A percentile compares a stretch with the other conserved stretches of the same genome.
Evolutionary conservation across 1,140 invertebrate species (phyloP).

Genomic region (Rhyacophila brunnea): DNA sequence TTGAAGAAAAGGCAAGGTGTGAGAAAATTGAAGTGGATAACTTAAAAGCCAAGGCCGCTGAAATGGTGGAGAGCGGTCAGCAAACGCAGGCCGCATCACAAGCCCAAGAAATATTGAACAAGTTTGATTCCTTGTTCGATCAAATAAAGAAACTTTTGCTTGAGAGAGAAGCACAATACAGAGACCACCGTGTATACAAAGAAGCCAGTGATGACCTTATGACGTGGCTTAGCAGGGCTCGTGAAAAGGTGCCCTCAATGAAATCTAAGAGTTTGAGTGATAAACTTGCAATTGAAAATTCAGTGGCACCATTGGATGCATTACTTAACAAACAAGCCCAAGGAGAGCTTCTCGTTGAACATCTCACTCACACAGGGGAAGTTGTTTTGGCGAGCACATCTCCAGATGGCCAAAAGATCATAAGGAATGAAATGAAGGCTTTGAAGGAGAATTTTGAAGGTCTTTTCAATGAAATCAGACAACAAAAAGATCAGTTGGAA

Average conservation of each 20-base stretch:
- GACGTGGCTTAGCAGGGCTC: slow-evolving; percentile 78
- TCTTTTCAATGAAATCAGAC: slow-evolving; percentile 81
- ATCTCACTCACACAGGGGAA: slow-evolving; percentile 80
- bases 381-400: slow-evolving; percentile 83
- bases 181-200: slow-evolving; percentile 84
- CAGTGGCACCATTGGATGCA: slow-evolving; percentile 80
- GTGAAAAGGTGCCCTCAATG: slow-evolving; percentile 85
- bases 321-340: slow-evolving; percentile 87
- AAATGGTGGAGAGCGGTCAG: slow-evolving; percentile 82
- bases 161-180: slow-evolving; percentile 82
- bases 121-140: slow-evolving; percentile 72
- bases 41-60: slow-evolving; percentile 80
- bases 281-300: slow-evolving; percentile 84
- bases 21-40: slow-evolving; percentile 92
- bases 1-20: slow-evolving; percentile 86
- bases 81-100: slow-evolving; percentile 78
- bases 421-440: slow-evolving; percentile 81
- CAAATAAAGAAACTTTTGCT: slow-evolving; percentile 71
- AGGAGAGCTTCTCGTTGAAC: slow-evolving; percentile 83
- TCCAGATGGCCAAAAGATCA: slow-evolving; percentile 72
- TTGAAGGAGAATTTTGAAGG: slow-evolving; percentile 81
- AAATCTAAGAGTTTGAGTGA: slow-evolving; percentile 83
- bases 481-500: slow-evolving; percentile 82
- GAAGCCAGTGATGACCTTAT: slow-evolving; percentile 86
- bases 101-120: slow-evolving; percentile 80